A percentile compares a stretch with the other conserved stretches of the same genome.
These are phyloP conservation scores for Gymnothorax reevesii DNA, from an alignment of 2,797 vertebrate genomes.

Conservation along the genomic window DNA sequence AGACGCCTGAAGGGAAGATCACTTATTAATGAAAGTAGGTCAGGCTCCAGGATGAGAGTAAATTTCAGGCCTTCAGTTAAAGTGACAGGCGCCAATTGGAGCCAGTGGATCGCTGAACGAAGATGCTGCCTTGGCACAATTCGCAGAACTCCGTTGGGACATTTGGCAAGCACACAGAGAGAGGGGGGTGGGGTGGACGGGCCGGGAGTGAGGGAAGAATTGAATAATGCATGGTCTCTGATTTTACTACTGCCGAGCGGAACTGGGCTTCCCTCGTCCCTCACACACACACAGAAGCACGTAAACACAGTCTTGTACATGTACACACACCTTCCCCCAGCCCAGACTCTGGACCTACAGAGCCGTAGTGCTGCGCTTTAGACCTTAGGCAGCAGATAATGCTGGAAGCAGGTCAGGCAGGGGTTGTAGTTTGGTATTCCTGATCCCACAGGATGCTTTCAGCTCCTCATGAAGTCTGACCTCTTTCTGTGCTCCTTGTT, in stretches of 20 bases:
- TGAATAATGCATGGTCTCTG: constrained; percentile 42
- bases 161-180: not conserved
- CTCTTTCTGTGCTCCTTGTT: not conserved
- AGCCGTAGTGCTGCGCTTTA: not conserved
- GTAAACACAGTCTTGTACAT: too few species aligned
- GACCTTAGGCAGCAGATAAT: not conserved
- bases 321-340: constrained; percentile 12
- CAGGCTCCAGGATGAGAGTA: constrained; percentile 31
- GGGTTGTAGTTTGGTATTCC: constrained; percentile 20
- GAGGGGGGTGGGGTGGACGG: not conserved
- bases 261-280: not conserved
- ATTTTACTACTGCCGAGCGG: constrained; percentile 22
- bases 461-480: not conserved
- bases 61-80: not conserved
- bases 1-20: constrained; percentile 40
- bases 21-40: constrained; percentile 46
- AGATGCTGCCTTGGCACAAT: constrained; percentile 6
- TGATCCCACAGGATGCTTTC: not conserved
- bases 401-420: constrained; percentile 13
- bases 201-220: constrained; percentile 11
- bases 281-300: not conserved
- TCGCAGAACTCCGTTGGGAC: constrained; percentile 5
- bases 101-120: not conserved
- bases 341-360: constrained; percentile 16
- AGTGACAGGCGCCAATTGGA: constrained; percentile 10